Conservation (phyloP, 2,113 vertebrate species). For the Petromus typicus region DNA sequence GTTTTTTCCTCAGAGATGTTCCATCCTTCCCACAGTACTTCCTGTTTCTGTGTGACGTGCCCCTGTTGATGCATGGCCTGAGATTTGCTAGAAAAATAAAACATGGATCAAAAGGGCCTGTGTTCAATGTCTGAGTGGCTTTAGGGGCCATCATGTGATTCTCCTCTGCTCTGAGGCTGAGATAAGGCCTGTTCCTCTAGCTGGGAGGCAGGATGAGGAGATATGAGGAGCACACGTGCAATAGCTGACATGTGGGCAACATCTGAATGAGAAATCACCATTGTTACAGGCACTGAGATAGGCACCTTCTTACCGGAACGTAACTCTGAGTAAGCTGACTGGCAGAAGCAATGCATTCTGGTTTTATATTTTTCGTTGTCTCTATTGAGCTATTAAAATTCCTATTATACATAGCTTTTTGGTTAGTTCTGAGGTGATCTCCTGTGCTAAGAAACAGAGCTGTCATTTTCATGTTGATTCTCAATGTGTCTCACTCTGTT, state of each 20-base stretch:
- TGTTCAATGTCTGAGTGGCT: neutral
- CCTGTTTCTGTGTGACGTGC: neutral
- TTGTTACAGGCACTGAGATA: neutral
- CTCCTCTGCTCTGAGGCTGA: neutral
- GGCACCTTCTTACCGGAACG: neutral
- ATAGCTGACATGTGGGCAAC: neutral
- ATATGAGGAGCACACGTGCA: neutral
- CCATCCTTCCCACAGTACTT: neutral
- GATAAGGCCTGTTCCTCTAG: neutral
- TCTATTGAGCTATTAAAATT: neutral
- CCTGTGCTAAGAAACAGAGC: neutral
- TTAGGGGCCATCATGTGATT: neutral
- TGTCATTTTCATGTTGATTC: neutral
- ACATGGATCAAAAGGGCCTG: neutral
- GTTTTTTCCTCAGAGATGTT: too few relatives aligned
- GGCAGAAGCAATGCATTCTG: neutral
- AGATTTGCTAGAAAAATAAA: slow-evolving; percentile 39
- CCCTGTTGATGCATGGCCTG: neutral
- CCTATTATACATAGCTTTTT: neutral
- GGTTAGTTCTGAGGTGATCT: neutral
- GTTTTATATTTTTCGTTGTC: neutral
- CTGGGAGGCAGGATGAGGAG: neutral
- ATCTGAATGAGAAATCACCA: neutral
- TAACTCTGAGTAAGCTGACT: neutral
- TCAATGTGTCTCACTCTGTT: neutral